Conservation (phyloP, 1,140 invertebrate species). For the Trigoniulus corallinus region DNA sequence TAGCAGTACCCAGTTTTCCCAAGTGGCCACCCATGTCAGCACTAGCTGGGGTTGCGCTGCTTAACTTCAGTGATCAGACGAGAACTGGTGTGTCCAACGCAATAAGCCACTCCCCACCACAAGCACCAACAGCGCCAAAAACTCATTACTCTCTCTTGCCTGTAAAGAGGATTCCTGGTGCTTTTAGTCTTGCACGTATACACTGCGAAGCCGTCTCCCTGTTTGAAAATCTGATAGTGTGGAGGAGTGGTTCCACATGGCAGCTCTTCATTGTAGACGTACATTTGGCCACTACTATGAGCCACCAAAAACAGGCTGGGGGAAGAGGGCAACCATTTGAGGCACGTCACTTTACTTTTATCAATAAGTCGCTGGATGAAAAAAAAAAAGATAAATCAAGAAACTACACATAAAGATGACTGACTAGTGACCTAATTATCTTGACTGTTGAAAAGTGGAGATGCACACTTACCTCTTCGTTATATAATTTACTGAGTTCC, state of each 20-base stretch:
- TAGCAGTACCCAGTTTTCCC: too few species aligned
- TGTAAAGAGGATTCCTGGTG: constrained; percentile 82
- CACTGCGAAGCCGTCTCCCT: constrained; percentile 83
- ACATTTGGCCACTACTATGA: constrained; percentile 90
- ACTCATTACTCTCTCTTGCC: too few species aligned
- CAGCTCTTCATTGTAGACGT: constrained; percentile 93
- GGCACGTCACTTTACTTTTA: constrained; percentile 95
- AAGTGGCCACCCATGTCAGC: too few species aligned
- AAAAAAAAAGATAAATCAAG: constrained; percentile 11
- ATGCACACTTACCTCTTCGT: constrained; percentile 70
- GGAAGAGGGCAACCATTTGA: constrained; percentile 90
- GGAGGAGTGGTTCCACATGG: constrained; percentile 62
- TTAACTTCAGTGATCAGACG: too few species aligned
- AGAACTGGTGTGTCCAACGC: too few species aligned
- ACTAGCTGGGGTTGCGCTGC: too few species aligned
- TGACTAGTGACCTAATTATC: too few species aligned
- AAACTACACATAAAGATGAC: background rate
- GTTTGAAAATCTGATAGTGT: constrained; percentile 85
- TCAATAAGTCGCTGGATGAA: constrained; percentile 77
- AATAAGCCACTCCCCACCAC: too few species aligned
- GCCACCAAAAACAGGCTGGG: constrained; percentile 83
- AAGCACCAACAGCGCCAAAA: too few species aligned
- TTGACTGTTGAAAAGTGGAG: background rate
- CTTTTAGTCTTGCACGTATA: constrained; percentile 93
- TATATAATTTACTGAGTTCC: constrained; percentile 88